Evolutionary conservation across 2,888 invertebrate species (phyloP).

Genomic region (Drosophila conformis): DNA sequence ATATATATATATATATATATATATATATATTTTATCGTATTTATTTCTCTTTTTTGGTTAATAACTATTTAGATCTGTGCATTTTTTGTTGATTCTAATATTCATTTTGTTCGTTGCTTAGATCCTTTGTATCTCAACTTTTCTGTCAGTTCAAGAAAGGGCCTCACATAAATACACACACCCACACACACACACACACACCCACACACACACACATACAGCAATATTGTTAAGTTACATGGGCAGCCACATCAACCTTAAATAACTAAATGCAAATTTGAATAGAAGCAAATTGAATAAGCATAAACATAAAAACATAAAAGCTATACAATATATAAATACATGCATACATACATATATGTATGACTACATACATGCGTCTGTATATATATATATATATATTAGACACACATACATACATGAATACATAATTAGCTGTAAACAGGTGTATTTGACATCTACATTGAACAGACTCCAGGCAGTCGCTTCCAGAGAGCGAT

Average conservation of each 20-base stretch:
- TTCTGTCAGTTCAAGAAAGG: slow-evolving; percentile 20
- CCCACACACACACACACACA: slow-evolving; percentile 1
- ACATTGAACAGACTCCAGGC: slow-evolving; percentile 15
- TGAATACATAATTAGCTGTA: slow-evolving; percentile 18
- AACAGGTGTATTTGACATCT: slow-evolving; percentile 14
- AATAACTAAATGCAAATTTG: slow-evolving; percentile 52
- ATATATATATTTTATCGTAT: not conserved
- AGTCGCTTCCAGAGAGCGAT: slow-evolving; percentile 16
- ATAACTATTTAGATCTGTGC: not conserved
- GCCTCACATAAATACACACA: slow-evolving; percentile 5
- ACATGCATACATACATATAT: slow-evolving; percentile 1
- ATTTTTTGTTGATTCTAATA: not conserved
- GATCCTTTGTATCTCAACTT: not conserved
- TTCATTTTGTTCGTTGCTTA: not conserved
- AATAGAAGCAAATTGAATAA: slow-evolving; percentile 45
- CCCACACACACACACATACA: slow-evolving; percentile 8
- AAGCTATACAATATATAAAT: slow-evolving; percentile 15
- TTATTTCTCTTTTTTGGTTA: not conserved
- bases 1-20: no score
- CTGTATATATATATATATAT: slow-evolving; percentile 11
- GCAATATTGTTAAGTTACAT: slow-evolving; percentile 48
- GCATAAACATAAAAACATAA: slow-evolving; percentile 26
- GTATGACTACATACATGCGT: slow-evolving; percentile 16
- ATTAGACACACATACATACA: slow-evolving; percentile 11
- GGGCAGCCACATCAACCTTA: slow-evolving; percentile 66